Base-by-base conservation (phyloP, 2,113 vertebrate species). In the Spea bombifrons region DNA sequence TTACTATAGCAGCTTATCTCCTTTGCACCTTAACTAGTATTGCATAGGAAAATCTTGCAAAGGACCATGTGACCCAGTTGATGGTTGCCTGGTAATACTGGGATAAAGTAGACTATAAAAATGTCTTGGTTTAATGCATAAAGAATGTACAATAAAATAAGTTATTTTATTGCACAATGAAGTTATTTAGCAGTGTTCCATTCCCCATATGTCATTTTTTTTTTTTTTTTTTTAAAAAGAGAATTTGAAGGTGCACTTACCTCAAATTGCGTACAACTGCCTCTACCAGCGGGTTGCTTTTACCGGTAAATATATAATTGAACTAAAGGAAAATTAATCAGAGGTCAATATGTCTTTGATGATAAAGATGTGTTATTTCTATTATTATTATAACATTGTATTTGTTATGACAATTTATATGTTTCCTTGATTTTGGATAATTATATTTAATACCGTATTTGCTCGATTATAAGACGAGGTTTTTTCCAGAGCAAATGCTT, bases 271-370 rank as follows among this genome's bases (percentile, higher is more conserved):
- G 45, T 45, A 75, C 74, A 55, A 75, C 13, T 9, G 74, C 63
- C 55, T 66, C 64, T 45, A 75, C 43, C 48, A 46, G 47, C 30
- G 1, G 1, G 30, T 30, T 30, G 30, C 2, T 30, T 55, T 47
- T 12, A 57, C 52, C 12, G 3, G 17, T 63, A 67, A 75, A 75
- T 75, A 75, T 66, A 0, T 67, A 49, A 9, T 16, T 67, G 50
- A 75, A 67, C 74, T 75, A 5, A 1, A 66, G 44, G 13, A n/a
- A 30, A 45, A 49, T 48, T 3, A 73, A 30, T 3, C 15, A 30
- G 15, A 3, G 55, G 8, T 55, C 43, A 10, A 71, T 30, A 30
- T 30, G 30, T 30, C 30, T 30, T 30, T 30, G 30, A 30, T 30
- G 30, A 30, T 30, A 30, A 30, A 30, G 30, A 30, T 30, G 30